Evolutionary conservation across 2,113 vertebrate species (phyloP).

Genomic region (Cynocephalus volans): DNA sequence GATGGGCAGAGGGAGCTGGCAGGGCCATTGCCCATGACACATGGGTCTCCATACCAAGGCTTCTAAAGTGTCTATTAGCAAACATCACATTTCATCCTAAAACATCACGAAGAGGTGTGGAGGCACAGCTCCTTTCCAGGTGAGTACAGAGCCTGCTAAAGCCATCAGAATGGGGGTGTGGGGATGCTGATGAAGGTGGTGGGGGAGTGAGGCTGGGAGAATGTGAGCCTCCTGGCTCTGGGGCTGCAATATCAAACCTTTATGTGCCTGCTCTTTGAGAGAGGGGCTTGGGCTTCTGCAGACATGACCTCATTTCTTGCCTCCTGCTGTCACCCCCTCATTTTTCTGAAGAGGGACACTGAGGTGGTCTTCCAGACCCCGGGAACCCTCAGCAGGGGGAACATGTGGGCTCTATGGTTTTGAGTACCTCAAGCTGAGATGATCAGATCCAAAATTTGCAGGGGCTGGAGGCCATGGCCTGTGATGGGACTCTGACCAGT

Average conservation of each 20-base stretch:
- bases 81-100: not conserved
- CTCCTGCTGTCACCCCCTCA: not conserved
- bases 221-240: not conserved
- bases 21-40: not conserved
- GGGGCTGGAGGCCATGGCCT: not conserved
- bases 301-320: not conserved
- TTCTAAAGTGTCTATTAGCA: not conserved
- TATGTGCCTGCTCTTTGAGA: not conserved
- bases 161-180: not conserved
- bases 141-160: not conserved
- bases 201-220: not conserved
- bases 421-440: not conserved
- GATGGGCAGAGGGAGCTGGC: not conserved
- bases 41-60: not conserved
- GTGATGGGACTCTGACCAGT: not conserved
- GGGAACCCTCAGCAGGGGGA: not conserved
- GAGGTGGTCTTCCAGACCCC: not conserved
- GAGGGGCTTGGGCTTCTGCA: not conserved
- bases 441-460: not conserved
- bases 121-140: not conserved
- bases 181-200: not conserved
- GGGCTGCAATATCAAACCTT: not conserved
- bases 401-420: not conserved
- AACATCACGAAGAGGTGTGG: not conserved
- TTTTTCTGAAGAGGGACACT: conserved; percentile 39